phyloP scores from a whole-genome alignment of 2,888 invertebrate species.

The Cancer borealis region DNA sequence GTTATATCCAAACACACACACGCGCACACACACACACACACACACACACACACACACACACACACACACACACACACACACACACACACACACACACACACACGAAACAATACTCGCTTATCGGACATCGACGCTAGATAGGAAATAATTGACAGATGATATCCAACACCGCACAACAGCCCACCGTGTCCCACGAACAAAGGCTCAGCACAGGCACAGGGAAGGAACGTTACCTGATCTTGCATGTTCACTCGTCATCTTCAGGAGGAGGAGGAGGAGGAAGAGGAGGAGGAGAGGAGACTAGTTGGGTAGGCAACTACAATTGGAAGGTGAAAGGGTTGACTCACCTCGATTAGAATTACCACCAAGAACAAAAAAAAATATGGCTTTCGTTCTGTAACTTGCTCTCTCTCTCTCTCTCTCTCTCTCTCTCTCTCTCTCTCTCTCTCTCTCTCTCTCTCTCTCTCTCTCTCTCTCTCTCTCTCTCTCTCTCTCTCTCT shows the following conservation, averaged over 20 bases:
- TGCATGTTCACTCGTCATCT: background rate
- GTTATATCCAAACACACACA: background rate
- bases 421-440: background rate
- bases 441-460: background rate
- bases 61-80: conserved; percentile 17
- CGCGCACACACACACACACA: background rate
- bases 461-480: conserved; percentile 8
- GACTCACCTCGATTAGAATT: too few relatives aligned
- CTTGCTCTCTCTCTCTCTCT: background rate
- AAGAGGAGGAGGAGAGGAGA: conserved; percentile 32
- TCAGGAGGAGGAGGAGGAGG: conserved; percentile 7
- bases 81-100: background rate
- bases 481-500: background rate
- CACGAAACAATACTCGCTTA: conserved; percentile 20
- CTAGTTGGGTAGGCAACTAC: conserved; percentile 10
- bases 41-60: background rate
- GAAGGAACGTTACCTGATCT: background rate
- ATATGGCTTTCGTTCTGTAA: background rate
- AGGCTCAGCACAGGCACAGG: background rate
- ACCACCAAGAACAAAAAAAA: background rate
- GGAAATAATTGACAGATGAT: background rate
- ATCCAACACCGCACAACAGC: background rate
- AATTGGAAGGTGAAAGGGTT: background rate
- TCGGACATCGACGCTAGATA: background rate
- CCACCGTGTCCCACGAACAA: background rate